Conservation (phyloP, 2,113 vertebrate genomes). For the Syngnathus floridae region DNA sequence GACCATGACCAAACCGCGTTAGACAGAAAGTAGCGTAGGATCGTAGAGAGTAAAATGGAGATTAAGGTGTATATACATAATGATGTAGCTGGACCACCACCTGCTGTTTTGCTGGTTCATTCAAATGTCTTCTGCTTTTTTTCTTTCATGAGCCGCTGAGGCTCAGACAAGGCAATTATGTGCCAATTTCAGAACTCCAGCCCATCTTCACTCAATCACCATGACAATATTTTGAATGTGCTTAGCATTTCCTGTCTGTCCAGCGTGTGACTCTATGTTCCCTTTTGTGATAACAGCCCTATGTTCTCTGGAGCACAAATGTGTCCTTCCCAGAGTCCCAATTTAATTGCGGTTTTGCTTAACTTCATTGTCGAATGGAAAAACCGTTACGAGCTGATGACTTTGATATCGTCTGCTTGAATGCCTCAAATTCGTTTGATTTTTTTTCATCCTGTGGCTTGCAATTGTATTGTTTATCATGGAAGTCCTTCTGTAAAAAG, state of each 20-base stretch:
- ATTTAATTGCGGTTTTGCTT: slow-evolving; percentile 12
- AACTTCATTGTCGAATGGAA: slow-evolving; percentile 7
- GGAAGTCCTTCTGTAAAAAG: slow-evolving; percentile 44
- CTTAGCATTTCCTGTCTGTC: neutral
- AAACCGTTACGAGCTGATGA: slow-evolving; percentile 11
- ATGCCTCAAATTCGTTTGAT: slow-evolving; percentile 13
- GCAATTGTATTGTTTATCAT: slow-evolving; percentile 28
- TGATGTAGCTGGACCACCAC: no score
- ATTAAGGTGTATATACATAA: no score
- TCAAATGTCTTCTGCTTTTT: neutral
- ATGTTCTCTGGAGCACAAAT: slow-evolving; percentile 37
- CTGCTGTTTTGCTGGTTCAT: neutral
- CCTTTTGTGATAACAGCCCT: slow-evolving; percentile 22
- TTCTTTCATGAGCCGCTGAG: slow-evolving; percentile 26
- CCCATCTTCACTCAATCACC: slow-evolving; percentile 68
- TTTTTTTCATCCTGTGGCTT: slow-evolving; percentile 16
- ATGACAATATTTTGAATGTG: slow-evolving; percentile 70
- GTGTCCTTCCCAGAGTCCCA: slow-evolving; percentile 16
- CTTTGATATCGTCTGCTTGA: slow-evolving; percentile 24
- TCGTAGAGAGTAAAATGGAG: no score
- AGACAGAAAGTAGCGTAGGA: no score
- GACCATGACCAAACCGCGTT: no score
- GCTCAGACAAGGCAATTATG: slow-evolving; percentile 66
- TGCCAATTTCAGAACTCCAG: slow-evolving; percentile 67
- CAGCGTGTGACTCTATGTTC: slow-evolving; percentile 11